Base-by-base conservation (phyloP, 2,113 vertebrate genomes). In the Xyrauchen texanus region DNA sequence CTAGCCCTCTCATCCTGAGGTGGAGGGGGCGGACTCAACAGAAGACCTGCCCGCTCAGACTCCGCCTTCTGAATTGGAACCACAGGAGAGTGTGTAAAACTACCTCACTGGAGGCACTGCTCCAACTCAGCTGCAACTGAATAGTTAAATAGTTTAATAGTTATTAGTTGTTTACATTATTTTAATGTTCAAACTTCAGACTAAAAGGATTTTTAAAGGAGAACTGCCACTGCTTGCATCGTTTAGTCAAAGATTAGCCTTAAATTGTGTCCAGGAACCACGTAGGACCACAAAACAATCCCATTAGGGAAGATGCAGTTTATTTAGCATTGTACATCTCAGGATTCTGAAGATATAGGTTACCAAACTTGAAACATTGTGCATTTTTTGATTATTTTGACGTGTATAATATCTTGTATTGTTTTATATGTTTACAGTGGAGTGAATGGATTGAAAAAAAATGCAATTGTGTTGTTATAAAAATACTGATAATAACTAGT, bases 71-170 rank as follows among this genome's bases (percentile, higher is more conserved):
- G 85, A 81, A 65, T 80, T 83, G 78, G 73, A 68, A 4, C 81
- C 87, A 70, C 84, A 91, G 83, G 87, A 90, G 76, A 77, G 71
- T 75, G 66, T 87, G 75, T 88, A 87, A 77, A 87, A 81, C 90
- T 92, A 91, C 92, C 89, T 92, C 90, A 87, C 82, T 85, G 88
- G 88, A 89, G 77, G 66, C 82, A 82, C 88, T 87, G 88, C 68
- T 55, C 11, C 68, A 55, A 42, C 68, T 70, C 21, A 42, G 0
- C 51, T 69, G 68, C 49, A 49, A 21, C 49, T 52, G 49, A 52
- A 52, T 8, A 52, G 10, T 34, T 34, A 34, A 34, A 34, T 34
- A 34, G 21, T 34, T 34, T 34, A 34, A 34, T 34, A 34, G 21
- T 34, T 34, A 34, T 34, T 34, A 34, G 21, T 34, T 34, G 21